phyloP scores from a whole-genome alignment of 2,113 vertebrate genomes.

The Glareola pratincola region DNA sequence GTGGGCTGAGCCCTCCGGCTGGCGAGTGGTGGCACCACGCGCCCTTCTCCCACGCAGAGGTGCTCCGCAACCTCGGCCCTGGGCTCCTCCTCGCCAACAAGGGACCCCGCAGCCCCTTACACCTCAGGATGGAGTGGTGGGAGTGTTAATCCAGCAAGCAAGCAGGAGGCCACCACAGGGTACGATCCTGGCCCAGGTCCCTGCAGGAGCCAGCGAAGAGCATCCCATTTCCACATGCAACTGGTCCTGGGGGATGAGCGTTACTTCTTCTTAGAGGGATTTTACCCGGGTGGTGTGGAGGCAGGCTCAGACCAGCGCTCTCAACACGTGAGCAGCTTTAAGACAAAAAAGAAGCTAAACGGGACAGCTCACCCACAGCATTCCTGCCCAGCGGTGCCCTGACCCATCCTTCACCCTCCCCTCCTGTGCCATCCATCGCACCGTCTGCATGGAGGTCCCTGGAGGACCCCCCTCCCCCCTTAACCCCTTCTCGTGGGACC shows the following conservation, averaged over 20 bases:
- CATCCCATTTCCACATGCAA: neutral
- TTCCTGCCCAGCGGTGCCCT: neutral
- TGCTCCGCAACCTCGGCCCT: neutral
- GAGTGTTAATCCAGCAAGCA: neutral
- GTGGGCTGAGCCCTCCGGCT: neutral
- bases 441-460: neutral
- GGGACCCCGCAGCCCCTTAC: neutral
- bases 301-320: neutral
- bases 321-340: neutral
- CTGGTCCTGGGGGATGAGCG: neutral
- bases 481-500: neutral
- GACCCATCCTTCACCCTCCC: neutral
- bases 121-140: neutral
- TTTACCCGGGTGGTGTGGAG: neutral
- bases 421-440: neutral
- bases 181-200: neutral
- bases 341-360: neutral
- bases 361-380: neutral
- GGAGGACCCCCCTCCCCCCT: neutral
- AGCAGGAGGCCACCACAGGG: neutral
- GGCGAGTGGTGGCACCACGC: neutral
- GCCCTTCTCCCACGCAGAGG: neutral
- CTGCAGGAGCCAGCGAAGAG: neutral
- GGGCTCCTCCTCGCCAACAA: neutral
- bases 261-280: neutral